Percentiles rank a stretch among this genome's conserved stretches.
phyloP scores from a whole-genome alignment of 2,888 invertebrate species.

The Mantis religiosa region DNA sequence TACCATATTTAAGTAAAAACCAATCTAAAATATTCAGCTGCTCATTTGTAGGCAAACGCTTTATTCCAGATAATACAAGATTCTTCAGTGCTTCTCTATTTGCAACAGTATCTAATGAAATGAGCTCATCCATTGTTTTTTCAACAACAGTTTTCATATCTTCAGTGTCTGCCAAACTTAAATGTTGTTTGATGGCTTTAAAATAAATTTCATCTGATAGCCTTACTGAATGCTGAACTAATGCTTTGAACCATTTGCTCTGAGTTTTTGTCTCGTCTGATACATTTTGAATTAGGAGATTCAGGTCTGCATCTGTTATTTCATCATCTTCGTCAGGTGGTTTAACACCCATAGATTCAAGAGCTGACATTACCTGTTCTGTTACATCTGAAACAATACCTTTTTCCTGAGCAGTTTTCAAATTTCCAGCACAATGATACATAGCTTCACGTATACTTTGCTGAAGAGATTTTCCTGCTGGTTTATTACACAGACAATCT shows the following conservation, averaged over 20 bases:
- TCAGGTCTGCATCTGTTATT: slow-evolving; percentile 24
- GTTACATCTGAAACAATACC: not conserved
- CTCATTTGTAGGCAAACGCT: not conserved
- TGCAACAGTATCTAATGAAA: not conserved
- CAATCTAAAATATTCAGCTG: slow-evolving; percentile 12
- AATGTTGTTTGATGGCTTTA: slow-evolving; percentile 16
- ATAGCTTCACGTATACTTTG: slow-evolving; percentile 23
- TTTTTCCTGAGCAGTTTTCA: not conserved
- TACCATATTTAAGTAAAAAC: slow-evolving; percentile 8
- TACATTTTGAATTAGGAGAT: slow-evolving; percentile 20
- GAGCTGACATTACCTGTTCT: slow-evolving; percentile 9
- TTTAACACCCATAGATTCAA: slow-evolving; percentile 20
- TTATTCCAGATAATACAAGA: slow-evolving; percentile 3
- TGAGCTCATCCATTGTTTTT: not conserved
- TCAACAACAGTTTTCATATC: slow-evolving; percentile 17
- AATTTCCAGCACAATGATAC: slow-evolving; percentile 14
- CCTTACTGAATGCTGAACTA: slow-evolving; percentile 1
- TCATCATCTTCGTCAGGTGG: slow-evolving; percentile 31
- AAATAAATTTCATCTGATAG: slow-evolving; percentile 15
- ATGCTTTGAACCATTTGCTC: slow-evolving; percentile 29
- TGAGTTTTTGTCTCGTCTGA: slow-evolving; percentile 14
- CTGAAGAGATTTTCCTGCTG: slow-evolving; percentile 16
- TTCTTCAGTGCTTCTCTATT: not conserved
- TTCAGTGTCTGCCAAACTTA: slow-evolving; percentile 21
- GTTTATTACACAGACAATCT: not conserved